Base-by-base conservation (phyloP, 2,888 invertebrate genomes). In the Drosophila kuntzei region DNA sequence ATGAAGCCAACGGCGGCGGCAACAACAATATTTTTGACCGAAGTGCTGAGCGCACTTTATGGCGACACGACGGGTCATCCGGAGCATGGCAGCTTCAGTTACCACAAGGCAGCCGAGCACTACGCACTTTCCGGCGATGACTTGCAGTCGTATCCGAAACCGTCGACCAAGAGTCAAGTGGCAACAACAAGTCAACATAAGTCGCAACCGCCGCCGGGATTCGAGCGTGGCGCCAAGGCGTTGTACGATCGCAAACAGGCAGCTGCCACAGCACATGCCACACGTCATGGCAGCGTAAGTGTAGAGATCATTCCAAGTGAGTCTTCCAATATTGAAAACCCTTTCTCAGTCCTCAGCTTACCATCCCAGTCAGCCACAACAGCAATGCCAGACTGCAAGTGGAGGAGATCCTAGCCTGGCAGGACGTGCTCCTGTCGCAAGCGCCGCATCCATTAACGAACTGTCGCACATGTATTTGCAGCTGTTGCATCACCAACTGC, bases 91-190 rank as follows among this genome's bases (percentile, higher is more conserved):
- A 85, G 80, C 20, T 55, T 65, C 0, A 89, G 88, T 16, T 90
- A 90, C 32, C 86, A 79, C 61, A 83, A 89, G 67, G 89, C 90
- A 0, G 91, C 92, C 6, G 91, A 92, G 63, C 86, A 89, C 4
- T 92, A 91, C 62, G 90, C 90, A 0, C 37, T 91, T 0, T 78
- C 68, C 41, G 90, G 90, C 1, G 80, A 85, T 11, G 57, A 80
- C 12, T 87, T 86, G 32, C 43, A 16, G 37, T 34, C 14, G 29
- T 14, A 11, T 9, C 3, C 12, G 14, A 20, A 29, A 3, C 12
- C 53, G 18, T 8, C 27, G 6, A 9, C 16, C 39, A 51, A 39
- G 9, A 5, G 8, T 18, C 39, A 6, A 6, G 3, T 25, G 37
- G 12, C 9, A 18, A 8, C 27, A 11, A 11, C 12, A 4, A 49